phyloP scores from a whole-genome alignment of 2,113 vertebrate species.

The Mesitornis unicolor region DNA sequence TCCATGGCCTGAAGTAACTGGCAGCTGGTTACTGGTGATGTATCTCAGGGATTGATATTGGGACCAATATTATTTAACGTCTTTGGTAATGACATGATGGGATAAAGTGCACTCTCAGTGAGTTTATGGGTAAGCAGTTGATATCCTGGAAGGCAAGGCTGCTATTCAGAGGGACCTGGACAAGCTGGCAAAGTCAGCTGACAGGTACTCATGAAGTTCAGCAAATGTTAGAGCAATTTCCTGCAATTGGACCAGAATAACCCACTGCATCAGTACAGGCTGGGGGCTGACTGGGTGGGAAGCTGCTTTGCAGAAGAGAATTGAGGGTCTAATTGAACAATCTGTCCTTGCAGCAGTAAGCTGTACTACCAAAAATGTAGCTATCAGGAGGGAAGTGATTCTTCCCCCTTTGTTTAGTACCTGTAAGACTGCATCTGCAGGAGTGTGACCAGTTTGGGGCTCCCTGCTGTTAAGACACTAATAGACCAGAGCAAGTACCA shows the following conservation, averaged over 20 bases:
- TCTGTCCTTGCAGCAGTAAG: background rate
- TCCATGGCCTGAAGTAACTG: background rate
- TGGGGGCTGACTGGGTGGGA: background rate
- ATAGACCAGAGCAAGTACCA: background rate
- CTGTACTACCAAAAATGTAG: background rate
- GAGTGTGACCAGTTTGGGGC: background rate
- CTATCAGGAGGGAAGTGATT: background rate
- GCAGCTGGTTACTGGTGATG: background rate
- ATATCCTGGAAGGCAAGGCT: background rate
- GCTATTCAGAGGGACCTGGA: background rate
- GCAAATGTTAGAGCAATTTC: background rate
- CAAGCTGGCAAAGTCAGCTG: background rate
- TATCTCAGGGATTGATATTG: background rate
- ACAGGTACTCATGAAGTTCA: background rate
- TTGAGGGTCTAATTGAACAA: too few species aligned
- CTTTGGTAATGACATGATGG: background rate
- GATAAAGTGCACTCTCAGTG: background rate
- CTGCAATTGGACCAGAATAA: background rate
- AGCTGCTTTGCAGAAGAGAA: background rate
- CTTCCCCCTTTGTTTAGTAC: background rate
- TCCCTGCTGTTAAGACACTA: background rate
- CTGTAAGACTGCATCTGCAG: background rate
- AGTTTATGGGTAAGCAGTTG: background rate
- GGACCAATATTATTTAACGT: background rate
- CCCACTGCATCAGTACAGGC: background rate